Conservation (phyloP, 2,888 invertebrate genomes). For the Parelbella ahira region DNA sequence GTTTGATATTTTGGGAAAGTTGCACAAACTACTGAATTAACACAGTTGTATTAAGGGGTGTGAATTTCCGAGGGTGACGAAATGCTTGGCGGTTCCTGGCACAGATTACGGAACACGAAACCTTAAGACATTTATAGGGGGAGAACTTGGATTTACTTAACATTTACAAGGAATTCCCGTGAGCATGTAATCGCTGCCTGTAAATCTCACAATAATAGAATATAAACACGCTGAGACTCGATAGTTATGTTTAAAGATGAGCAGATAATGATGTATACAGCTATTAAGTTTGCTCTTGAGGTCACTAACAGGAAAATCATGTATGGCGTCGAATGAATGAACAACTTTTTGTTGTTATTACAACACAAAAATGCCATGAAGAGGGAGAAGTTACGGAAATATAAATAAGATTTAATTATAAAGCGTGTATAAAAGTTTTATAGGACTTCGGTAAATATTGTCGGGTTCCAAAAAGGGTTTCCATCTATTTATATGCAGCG, state of each 20-base stretch:
- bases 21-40: too few species aligned
- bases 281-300: slow-evolving; percentile 17
- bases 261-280: slow-evolving; percentile 10
- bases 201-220: too few species aligned
- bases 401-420: slow-evolving; percentile 24
- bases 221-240: too few species aligned
- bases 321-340: slow-evolving; percentile 26
- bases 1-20: too few species aligned
- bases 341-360: slow-evolving; percentile 20
- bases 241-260: slow-evolving; percentile 5
- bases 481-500: slow-evolving; percentile 53
- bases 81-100: slow-evolving; percentile 56
- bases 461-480: slow-evolving; percentile 20
- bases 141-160: too few species aligned
- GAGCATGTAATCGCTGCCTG: too few species aligned
- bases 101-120: slow-evolving; percentile 37
- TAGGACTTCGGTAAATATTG: slow-evolving; percentile 22
- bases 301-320: slow-evolving; percentile 30
- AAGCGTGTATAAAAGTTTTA: slow-evolving; percentile 20
- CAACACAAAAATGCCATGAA: slow-evolving; percentile 7
- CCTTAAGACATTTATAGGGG: neutral
- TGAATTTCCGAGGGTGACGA: slow-evolving; percentile 44
- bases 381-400: slow-evolving; percentile 18
- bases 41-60: slow-evolving; percentile 37
- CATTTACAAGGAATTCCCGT: too few species aligned